Base-by-base conservation (phyloP, 1,140 invertebrate species). In the Rhagoletis zephyria region DNA sequence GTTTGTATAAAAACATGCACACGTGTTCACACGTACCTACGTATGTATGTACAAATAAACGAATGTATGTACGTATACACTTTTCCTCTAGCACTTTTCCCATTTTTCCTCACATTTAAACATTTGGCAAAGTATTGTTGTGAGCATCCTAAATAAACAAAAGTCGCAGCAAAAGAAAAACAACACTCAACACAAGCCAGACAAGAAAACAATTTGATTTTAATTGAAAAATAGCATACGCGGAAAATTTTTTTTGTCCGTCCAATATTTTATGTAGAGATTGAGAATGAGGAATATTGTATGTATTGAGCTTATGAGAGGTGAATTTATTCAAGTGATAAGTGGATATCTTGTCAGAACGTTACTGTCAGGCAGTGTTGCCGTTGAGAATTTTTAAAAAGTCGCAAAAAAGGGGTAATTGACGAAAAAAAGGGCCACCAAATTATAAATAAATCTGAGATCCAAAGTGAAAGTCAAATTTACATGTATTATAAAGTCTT, bases 171-270 rank as follows among this genome's bases (percentile, higher is more conserved):
- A 51, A 87, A 74, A 87, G 45, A 65, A 56, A 87, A 30, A 87
- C 65, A 87, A 74, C 67, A 12, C 67, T 74, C 67, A n/a, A 12
- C 67, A 30, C 61, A 64, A 19, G 63, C 51, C 87, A 88, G 87
- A 88, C 81, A 88, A 70, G 85, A 86, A 88, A 88, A 88, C 87
- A 88, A 88, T 88, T 88, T 85, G 87, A 85, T 88, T 88, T 88
- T 88, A 88, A 88, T 88, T 88, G 87, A 85, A 88, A 88, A 88
- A 88, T 85, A 88, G 87, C 87, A 87, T 56, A 87, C 56, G 85
- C 60, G 61, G 67, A 85, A 56, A 81, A 56, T 85, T 85, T 85
- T 85, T 85, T 85, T 59, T 14, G n/a, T 61, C 9, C 48, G 19
- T 30, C 51, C 9, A 7, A n/a, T 51, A 14, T 67, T 10, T 67